Conservation (phyloP, 2,888 invertebrate species). For the Sarcophaga subvicina region DNA sequence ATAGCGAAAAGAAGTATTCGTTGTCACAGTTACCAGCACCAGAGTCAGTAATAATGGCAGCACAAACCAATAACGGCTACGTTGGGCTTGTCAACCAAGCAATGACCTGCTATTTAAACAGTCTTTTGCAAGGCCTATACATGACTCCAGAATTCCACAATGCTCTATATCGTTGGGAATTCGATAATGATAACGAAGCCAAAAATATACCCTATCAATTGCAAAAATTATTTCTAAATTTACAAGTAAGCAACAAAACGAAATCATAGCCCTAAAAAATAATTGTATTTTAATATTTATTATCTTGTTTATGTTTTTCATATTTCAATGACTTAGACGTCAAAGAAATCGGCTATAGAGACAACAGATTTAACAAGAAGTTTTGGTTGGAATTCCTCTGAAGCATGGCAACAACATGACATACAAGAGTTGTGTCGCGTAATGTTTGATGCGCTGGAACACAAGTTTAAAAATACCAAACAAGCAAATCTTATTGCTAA, state of each 20-base stretch:
- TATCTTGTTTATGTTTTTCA: slow-evolving; percentile 24
- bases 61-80: slow-evolving; percentile 81
- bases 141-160: slow-evolving; percentile 97
- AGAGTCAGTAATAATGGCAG: slow-evolving; percentile 46
- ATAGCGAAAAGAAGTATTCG: slow-evolving; percentile 53
- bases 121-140: slow-evolving; percentile 92
- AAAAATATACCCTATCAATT: slow-evolving; percentile 93
- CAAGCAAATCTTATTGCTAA: slow-evolving; percentile 91
- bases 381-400: slow-evolving; percentile 95
- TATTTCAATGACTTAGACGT: slow-evolving; percentile 84
- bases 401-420: slow-evolving; percentile 96
- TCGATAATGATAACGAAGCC: slow-evolving; percentile 86
- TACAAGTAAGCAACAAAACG: slow-evolving; percentile 84
- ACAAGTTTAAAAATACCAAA: slow-evolving; percentile 91
- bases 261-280: background rate
- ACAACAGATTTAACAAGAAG: slow-evolving; percentile 93
- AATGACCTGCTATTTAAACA: slow-evolving; percentile 96
- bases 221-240: slow-evolving; percentile 91
- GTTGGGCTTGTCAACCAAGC: slow-evolving; percentile 94
- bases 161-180: slow-evolving; percentile 92
- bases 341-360: slow-evolving; percentile 89
- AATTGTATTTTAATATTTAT: background rate
- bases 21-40: slow-evolving; percentile 48
- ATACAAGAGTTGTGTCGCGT: slow-evolving; percentile 94
- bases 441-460: slow-evolving; percentile 94